Evolutionary conservation across 2,797 vertebrate species (phyloP).

Genomic region (Gastrophryne carolinensis): DNA sequence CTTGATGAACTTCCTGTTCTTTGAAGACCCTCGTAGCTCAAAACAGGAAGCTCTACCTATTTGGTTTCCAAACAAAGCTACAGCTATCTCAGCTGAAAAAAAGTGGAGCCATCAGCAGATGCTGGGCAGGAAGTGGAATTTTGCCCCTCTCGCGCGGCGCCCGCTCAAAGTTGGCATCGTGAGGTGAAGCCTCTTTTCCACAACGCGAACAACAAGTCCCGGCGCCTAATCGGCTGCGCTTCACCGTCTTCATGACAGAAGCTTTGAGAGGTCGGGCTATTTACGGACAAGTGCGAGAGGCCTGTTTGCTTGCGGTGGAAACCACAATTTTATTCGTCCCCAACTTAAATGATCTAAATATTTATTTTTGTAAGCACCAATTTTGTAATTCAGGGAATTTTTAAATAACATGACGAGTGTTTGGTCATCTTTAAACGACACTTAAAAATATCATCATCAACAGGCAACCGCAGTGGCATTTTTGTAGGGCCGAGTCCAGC

Average conservation of each 20-base stretch:
- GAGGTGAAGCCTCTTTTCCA: constrained; percentile 5
- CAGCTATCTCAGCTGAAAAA: constrained; percentile 15
- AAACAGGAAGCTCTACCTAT: too few relatives aligned
- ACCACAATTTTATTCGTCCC: constrained; percentile 35
- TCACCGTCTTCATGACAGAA: neutral
- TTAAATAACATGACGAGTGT: neutral
- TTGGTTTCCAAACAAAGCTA: neutral
- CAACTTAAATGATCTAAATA: constrained; percentile 28
- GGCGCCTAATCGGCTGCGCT: constrained; percentile 31
- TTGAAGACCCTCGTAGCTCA: too few relatives aligned
- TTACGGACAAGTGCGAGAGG: constrained; percentile 14
- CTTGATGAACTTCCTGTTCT: too few relatives aligned
- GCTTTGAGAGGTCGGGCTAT: constrained; percentile 17
- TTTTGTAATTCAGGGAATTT: constrained; percentile 30
- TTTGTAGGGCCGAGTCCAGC: neutral
- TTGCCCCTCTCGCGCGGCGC: constrained; percentile 21
- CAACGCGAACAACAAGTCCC: constrained; percentile 4
- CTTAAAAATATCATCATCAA: constrained; percentile 18
- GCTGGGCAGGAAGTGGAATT: constrained; percentile 18
- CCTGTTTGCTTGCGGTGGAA: constrained; percentile 15
- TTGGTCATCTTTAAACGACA: neutral
- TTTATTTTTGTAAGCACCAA: constrained; percentile 33
- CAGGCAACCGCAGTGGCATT: neutral
- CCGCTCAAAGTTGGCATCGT: constrained; percentile 9
- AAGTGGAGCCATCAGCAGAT: neutral